phyloP scores from a whole-genome alignment of 2,797 vertebrate genomes.

The Poeciliopsis infans region DNA sequence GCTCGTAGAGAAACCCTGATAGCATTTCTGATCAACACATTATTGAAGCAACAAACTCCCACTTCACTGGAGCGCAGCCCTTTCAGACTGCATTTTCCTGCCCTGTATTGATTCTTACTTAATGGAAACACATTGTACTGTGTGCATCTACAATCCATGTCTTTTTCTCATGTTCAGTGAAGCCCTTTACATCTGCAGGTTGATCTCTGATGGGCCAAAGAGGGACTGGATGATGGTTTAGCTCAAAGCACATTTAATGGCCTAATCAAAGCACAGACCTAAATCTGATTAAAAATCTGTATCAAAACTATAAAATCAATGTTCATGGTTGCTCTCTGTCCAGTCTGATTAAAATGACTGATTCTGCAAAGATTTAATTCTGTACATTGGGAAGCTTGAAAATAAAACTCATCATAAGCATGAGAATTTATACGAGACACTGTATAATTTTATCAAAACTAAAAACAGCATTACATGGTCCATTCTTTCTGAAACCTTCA shows the following conservation, averaged over 20 bases:
- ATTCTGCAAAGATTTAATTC: not conserved
- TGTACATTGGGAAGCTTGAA: not conserved
- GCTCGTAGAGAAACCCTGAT: not conserved
- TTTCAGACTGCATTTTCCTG: slow-evolving; percentile 33
- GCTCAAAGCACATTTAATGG: not conserved
- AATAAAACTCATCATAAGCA: not conserved
- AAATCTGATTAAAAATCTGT: not conserved
- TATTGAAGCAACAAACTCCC: not conserved
- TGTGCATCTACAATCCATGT: slow-evolving; percentile 46
- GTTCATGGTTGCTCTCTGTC: not conserved
- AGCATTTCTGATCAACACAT: slow-evolving; percentile 12
- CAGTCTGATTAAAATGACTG: not conserved
- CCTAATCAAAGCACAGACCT: not conserved
- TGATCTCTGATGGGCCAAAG: slow-evolving; percentile 15
- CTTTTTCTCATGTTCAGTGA: slow-evolving; percentile 52
- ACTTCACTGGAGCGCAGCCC: slow-evolving; percentile 21
- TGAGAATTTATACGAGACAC: not conserved
- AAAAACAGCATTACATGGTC: not conserved
- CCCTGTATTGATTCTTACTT: slow-evolving; percentile 17
- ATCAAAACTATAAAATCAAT: not conserved
- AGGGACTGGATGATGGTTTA: not conserved
- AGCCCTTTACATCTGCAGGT: slow-evolving; percentile 54
- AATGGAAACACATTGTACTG: slow-evolving; percentile 47
- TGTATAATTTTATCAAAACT: not conserved
- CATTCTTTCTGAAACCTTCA: not conserved